These are phyloP conservation scores for Agrochola macilenta DNA, from an alignment of 2,888 invertebrate species.

Conservation along the genomic window DNA sequence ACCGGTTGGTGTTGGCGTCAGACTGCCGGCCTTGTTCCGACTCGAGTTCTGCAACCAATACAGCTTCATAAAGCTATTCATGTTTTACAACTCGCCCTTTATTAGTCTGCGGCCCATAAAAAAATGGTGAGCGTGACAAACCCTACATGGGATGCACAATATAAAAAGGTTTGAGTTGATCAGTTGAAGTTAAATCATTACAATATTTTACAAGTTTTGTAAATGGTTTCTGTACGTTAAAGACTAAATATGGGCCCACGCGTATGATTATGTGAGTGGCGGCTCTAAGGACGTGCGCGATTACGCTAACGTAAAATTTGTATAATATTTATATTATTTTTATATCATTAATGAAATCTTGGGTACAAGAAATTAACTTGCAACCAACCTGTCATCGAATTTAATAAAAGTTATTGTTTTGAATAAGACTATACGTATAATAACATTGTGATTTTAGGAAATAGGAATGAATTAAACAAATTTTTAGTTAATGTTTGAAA, in stretches of 20 bases:
- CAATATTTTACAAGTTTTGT: conserved; percentile 2
- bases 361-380: neutral
- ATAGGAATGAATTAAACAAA: conserved; percentile 11
- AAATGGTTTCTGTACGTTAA: neutral
- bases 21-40: conserved; percentile 73
- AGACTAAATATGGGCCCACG: neutral
- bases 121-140: conserved; percentile 1
- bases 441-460: neutral
- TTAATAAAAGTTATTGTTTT: neutral
- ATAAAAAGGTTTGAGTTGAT: conserved; percentile 58
- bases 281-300: neutral
- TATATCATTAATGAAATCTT: neutral
- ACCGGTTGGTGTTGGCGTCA: conserved; percentile 76
- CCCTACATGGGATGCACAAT: conserved; percentile 32
- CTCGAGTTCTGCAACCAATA: conserved; percentile 87
- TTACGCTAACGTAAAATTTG: neutral
- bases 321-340: neutral
- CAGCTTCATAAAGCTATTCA: conserved; percentile 84
- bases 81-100: conserved; percentile 34
- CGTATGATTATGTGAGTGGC: neutral
- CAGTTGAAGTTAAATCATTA: conserved; percentile 30
- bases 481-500: neutral
- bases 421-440: neutral
- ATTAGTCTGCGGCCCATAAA: conserved; percentile 9
- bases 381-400: neutral